Evolutionary conservation across 37 sponge, comb jelly and placozoan genomes (phyloP).

Genomic region (Hormiphora californensis): DNA sequence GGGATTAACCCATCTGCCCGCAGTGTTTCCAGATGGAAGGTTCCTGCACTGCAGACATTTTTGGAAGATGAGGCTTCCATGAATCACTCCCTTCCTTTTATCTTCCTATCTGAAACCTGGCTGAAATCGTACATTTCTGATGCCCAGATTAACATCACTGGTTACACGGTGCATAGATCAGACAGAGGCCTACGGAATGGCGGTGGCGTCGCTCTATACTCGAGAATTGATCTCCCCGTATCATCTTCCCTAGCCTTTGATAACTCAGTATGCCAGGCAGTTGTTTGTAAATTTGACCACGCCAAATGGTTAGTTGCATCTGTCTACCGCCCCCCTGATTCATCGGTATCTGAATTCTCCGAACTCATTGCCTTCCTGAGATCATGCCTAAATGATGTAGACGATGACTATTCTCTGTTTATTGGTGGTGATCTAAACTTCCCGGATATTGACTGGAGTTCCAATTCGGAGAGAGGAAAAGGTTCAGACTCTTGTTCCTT

Average conservation of each 20-base stretch:
- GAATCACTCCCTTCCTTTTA: constrained; percentile 1
- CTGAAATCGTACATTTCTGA: too few relatives aligned
- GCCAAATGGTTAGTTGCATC: too few relatives aligned
- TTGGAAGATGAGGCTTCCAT: not conserved
- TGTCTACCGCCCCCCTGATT: too few relatives aligned
- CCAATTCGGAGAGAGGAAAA: too few relatives aligned
- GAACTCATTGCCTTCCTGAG: too few relatives aligned
- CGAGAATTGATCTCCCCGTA: too few relatives aligned
- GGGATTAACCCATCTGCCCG: not conserved
- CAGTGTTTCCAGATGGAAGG: not conserved
- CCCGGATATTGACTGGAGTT: not conserved
- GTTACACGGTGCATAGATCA: not conserved
- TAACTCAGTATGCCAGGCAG: too few relatives aligned
- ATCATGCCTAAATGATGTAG: too few relatives aligned
- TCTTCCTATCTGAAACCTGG: not conserved
- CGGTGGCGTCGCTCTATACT: constrained; percentile 1
- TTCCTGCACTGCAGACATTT: not conserved
- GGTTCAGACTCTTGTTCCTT: too few relatives aligned
- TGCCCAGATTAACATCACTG: not conserved
- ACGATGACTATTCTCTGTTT: not conserved
- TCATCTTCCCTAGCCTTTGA: too few relatives aligned
- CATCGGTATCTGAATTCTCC: too few relatives aligned
- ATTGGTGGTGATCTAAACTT: not conserved
- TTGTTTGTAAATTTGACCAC: too few relatives aligned
- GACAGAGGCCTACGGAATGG: constrained; percentile 5